Conservation (phyloP, 1,140 invertebrate species). For the Micrasema longulum region DNA sequence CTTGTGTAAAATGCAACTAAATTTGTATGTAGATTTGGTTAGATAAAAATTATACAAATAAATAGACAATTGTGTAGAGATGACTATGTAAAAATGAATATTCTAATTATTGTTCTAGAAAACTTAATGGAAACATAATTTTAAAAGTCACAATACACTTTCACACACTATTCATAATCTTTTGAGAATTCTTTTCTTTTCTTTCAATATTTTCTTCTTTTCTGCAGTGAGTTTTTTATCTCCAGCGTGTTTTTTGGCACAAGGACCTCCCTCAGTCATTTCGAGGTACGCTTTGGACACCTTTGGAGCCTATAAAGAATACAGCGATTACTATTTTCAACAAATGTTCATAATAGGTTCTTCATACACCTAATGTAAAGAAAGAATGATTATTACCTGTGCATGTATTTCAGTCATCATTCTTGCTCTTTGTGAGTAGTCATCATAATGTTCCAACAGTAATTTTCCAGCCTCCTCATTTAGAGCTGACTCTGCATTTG, state of each 20-base stretch:
- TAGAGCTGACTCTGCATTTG: constrained; percentile 93
- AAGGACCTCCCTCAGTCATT: constrained; percentile 71
- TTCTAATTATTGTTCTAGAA: constrained; percentile 31
- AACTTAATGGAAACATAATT: constrained; percentile 39
- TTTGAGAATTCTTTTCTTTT: constrained; percentile 89
- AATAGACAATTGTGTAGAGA: constrained; percentile 20
- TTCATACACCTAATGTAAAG: no score
- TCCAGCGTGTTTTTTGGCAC: constrained; percentile 85
- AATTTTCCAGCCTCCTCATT: constrained; percentile 95
- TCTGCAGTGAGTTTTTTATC: constrained; percentile 84
- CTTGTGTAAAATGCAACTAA: constrained; percentile 4
- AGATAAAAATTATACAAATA: constrained; percentile 27
- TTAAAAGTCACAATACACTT: constrained; percentile 30
- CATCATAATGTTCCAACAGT: constrained; percentile 90
- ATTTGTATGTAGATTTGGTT: not conserved
- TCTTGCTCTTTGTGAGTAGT: constrained; percentile 89
- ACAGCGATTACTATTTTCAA: not conserved
- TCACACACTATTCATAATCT: constrained; percentile 77
- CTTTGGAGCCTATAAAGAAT: constrained; percentile 61
- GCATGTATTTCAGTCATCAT: constrained; percentile 97
- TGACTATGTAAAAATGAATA: constrained; percentile 23
- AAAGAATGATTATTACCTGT: constrained; percentile 63
- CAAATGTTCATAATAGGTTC: not conserved
- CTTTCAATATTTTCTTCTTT: constrained; percentile 83
- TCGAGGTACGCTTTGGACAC: constrained; percentile 60